A percentile compares a stretch with the other conserved stretches of the same genome.
Evolutionary conservation across 1,140 invertebrate species (phyloP).

Genomic region (Campodea augens): DNA sequence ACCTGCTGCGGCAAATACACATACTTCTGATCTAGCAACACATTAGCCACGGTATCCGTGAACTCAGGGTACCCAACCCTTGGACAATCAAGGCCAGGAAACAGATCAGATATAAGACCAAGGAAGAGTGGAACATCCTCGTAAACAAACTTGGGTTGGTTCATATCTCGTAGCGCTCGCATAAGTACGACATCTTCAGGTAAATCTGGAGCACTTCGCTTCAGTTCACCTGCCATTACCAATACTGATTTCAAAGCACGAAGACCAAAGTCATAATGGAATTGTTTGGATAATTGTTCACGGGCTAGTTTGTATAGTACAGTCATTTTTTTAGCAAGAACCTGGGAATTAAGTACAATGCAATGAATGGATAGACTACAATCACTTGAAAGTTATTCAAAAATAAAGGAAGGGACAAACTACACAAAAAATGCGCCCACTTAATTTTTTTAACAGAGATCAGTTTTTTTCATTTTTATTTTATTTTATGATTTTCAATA

Average conservation of each 20-base stretch:
- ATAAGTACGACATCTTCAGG: slow-evolving; percentile 69
- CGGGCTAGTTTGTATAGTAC: slow-evolving; percentile 63
- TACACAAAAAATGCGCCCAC: slow-evolving; percentile 7
- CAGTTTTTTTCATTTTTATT: too few relatives aligned
- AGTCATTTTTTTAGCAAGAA: slow-evolving; percentile 82
- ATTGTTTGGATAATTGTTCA: slow-evolving; percentile 76
- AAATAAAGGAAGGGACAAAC: slow-evolving; percentile 3
- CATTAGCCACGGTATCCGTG: slow-evolving; percentile 49
- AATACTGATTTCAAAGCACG: slow-evolving; percentile 70
- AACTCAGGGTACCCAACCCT: slow-evolving; percentile 66
- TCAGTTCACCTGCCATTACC: slow-evolving; percentile 71
- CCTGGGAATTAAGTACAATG: slow-evolving; percentile 21
- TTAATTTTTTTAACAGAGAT: background rate
- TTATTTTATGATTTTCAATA: too few relatives aligned
- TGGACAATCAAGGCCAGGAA: slow-evolving; percentile 71
- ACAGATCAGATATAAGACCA: slow-evolving; percentile 68
- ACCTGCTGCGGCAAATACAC: slow-evolving; percentile 57
- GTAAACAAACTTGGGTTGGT: slow-evolving; percentile 75
- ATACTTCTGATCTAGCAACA: slow-evolving; percentile 43
- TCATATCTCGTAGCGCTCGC: slow-evolving; percentile 75
- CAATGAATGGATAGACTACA: background rate
- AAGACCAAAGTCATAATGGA: slow-evolving; percentile 86
- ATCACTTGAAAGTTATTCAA: slow-evolving; percentile 2
- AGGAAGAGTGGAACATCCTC: slow-evolving; percentile 78
- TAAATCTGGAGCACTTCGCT: slow-evolving; percentile 48